phyloP scores from a whole-genome alignment of 2,888 invertebrate genomes.

The Cataglyphis rosenhaueri region DNA sequence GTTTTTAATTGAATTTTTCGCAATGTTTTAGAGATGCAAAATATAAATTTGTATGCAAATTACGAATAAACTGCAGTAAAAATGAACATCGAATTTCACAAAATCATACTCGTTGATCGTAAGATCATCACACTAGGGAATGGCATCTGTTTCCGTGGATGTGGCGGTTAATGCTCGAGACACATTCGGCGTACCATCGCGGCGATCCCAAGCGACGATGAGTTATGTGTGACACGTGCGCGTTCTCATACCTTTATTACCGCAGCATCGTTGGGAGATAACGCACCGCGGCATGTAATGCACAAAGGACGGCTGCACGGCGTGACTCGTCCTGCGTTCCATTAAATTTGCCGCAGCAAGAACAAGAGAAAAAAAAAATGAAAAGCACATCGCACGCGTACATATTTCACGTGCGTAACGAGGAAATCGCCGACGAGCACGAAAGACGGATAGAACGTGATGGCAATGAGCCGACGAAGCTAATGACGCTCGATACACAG shows the following conservation, averaged over 20 bases:
- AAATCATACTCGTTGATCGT: conserved; percentile 9
- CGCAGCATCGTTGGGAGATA: conserved; percentile 77
- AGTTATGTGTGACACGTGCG: conserved; percentile 83
- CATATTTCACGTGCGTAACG: not conserved
- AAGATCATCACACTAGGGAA: conserved; percentile 1
- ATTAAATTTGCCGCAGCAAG: conserved; percentile 51
- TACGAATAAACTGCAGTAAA: not conserved
- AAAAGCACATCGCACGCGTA: conserved; percentile 10
- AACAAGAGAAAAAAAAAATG: conserved; percentile 36
- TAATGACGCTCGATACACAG: conserved; percentile 60
- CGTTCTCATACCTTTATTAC: conserved; percentile 83
- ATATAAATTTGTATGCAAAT: not conserved
- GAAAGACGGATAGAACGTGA: conserved; percentile 27
- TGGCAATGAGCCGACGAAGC: conserved; percentile 35
- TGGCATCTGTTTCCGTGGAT: conserved; percentile 36
- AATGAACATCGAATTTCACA: conserved; percentile 13
- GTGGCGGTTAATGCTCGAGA: conserved; percentile 72
- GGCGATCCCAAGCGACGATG: conserved; percentile 75
- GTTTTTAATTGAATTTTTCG: not conserved
- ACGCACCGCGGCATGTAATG: conserved; percentile 69
- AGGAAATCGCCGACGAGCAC: conserved; percentile 22
- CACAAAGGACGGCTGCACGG: conserved; percentile 71
- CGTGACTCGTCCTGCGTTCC: conserved; percentile 52
- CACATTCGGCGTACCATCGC: conserved; percentile 71
- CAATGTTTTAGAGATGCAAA: not conserved